Conservation (phyloP, 2,113 vertebrate species). For the Boleophthalmus pectinirostris region DNA sequence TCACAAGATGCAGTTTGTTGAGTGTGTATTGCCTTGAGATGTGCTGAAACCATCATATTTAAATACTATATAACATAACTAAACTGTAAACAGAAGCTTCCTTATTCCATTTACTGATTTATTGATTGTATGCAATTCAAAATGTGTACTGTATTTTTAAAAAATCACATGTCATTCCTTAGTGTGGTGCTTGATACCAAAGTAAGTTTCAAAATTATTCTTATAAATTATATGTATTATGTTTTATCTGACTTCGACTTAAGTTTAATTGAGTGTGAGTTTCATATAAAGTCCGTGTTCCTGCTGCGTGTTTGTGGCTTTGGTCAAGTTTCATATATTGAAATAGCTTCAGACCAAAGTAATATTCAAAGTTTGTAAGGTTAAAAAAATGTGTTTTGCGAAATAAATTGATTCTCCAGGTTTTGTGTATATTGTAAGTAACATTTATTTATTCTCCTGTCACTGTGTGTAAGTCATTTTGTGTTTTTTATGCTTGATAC, state of each 20-base stretch:
- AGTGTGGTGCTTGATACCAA: constrained; percentile 1
- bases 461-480: not conserved
- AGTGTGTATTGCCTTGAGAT: constrained; percentile 16
- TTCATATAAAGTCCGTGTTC: not conserved
- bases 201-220: not conserved
- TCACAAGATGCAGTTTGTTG: not conserved
- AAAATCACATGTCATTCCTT: not conserved
- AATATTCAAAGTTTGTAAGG: not conserved
- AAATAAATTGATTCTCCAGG: not conserved
- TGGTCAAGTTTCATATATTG: not conserved
- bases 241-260: not conserved
- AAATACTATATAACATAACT: not conserved
- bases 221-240: not conserved
- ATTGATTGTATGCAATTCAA: not conserved
- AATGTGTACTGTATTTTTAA: not conserved
- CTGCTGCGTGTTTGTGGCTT: not conserved
- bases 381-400: not conserved
- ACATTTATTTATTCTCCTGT: not conserved
- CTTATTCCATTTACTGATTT: not conserved
- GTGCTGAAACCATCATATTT: constrained; percentile 41
- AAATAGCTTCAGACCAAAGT: not conserved
- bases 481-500: not conserved
- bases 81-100: too few species aligned
- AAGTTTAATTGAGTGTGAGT: not conserved
- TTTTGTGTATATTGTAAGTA: not conserved